phyloP scores from a whole-genome alignment of 2,797 vertebrate species.

The Eleutherodactylus coqui region DNA sequence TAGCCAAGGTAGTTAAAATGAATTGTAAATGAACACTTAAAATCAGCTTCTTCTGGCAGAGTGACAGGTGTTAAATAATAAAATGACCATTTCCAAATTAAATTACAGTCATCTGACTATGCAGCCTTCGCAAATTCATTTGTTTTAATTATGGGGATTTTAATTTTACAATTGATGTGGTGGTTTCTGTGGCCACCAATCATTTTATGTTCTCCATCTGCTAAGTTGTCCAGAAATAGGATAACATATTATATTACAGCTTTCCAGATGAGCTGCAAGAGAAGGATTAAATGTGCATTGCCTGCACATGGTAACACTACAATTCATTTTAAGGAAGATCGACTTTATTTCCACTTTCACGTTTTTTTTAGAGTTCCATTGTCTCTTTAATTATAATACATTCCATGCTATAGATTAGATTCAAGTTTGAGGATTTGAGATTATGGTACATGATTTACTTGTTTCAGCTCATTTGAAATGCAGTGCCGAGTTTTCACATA shows the following conservation, averaged over 20 bases:
- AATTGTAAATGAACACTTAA: constrained; percentile 52
- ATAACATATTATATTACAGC: constrained; percentile 43
- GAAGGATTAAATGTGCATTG: constrained; percentile 24
- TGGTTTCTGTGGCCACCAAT: constrained; percentile 59
- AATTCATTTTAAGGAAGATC: background rate
- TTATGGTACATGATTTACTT: background rate
- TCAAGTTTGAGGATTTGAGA: background rate
- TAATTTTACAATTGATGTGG: constrained; percentile 58
- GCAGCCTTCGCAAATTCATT: constrained; percentile 36
- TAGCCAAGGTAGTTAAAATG: constrained; percentile 53
- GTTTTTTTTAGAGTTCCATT: background rate
- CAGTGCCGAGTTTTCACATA: background rate
- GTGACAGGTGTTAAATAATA: constrained; percentile 58
- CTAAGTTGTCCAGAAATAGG: constrained; percentile 33
- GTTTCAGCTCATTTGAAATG: background rate
- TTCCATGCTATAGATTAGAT: background rate
- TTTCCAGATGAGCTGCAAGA: constrained; percentile 18
- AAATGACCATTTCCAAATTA: constrained; percentile 46
- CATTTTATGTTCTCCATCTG: constrained; percentile 54
- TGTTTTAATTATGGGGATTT: constrained; percentile 54
- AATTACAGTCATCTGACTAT: constrained; percentile 37
- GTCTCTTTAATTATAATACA: background rate
- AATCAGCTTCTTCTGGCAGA: constrained; percentile 44
- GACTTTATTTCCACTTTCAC: background rate
- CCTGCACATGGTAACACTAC: background rate